Base-by-base conservation (phyloP, 2,888 invertebrate genomes). In the Pycnomerus fuliginosus region DNA sequence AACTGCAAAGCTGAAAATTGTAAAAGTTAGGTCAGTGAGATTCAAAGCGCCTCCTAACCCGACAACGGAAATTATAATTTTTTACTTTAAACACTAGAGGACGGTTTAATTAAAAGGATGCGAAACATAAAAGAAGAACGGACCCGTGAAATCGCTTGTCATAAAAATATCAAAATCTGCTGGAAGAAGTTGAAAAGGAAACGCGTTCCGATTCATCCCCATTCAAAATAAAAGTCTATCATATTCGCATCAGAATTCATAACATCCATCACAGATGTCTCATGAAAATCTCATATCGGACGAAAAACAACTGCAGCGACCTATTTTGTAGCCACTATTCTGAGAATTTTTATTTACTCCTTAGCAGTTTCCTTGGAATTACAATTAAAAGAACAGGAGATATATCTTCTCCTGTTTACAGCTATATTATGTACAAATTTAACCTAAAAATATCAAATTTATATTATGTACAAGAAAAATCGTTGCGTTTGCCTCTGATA, bases 231-330 rank as follows among this genome's bases (percentile, higher is more conserved):
- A 40, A 43, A 43, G 42, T 52, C 49, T 48, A 53, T 55, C 52
- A 51, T 47, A 45, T 35, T 38, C 50, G 35, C 52, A 54, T 53
- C 53, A 50, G 58, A 57, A 57, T 59, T 57, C 57, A 58, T 58
- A 58, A 57, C 61, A 60, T 61, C 60, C 58, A 61, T 61, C 60
- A 56, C 44, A 34, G 25, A 25, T 38, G 57, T 55, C 58, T 57
- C 55, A 60, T 56, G 56, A 57, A 60, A 61, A 58, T 53, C 55
- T 54, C 53, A 53, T 56, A 58, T 54, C 48, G 39, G 29, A 12
- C 29, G 47, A 50, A 53, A 58, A 57, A 54, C 54, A 52, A 56
- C 41, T 46, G 48, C 50, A 55, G 52, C 32, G 14, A 37, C 39
- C 45, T 47, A 55, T 49, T 51, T 46, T 36, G 40, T 27, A 35